Conservation (phyloP, 2,888 invertebrate species). For the Metallyticus violacea region DNA sequence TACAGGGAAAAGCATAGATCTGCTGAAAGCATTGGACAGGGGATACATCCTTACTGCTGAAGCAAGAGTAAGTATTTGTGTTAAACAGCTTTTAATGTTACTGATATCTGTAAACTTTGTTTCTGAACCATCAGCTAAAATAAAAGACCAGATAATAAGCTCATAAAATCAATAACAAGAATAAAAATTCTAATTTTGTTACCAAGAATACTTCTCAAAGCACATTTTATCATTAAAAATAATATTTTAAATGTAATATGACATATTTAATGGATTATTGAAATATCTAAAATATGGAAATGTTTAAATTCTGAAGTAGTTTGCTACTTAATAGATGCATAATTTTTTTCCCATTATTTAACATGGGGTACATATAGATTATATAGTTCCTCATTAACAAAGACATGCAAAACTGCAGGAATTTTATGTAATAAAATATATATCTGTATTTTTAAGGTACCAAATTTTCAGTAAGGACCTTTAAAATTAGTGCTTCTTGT, state of each 20-base stretch:
- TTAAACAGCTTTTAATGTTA: not conserved
- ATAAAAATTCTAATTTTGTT: too few species aligned
- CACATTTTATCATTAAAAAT: too few species aligned
- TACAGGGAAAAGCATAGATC: slow-evolving; percentile 57
- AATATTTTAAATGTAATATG: too few species aligned
- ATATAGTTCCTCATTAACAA: too few species aligned
- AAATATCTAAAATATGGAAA: not conserved
- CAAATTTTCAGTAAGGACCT: not conserved
- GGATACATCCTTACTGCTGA: slow-evolving; percentile 87
- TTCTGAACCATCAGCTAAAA: not conserved
- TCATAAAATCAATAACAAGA: not conserved
- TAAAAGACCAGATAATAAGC: too few species aligned
- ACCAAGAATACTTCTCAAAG: too few species aligned
- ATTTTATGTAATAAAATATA: not conserved
- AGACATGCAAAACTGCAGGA: not conserved
- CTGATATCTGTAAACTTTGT: not conserved
- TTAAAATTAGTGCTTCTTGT: not conserved
- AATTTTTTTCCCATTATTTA: not conserved
- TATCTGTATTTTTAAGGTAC: not conserved
- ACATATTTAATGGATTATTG: not conserved
- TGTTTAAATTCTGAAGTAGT: not conserved
- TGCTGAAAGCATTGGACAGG: slow-evolving; percentile 81
- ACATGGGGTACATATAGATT: too few species aligned
- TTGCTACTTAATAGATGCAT: too few species aligned
- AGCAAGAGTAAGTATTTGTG: slow-evolving; percentile 77